Base-by-base conservation (phyloP, 1,140 invertebrate species). In the Aphelenchoides besseyi region DNA sequence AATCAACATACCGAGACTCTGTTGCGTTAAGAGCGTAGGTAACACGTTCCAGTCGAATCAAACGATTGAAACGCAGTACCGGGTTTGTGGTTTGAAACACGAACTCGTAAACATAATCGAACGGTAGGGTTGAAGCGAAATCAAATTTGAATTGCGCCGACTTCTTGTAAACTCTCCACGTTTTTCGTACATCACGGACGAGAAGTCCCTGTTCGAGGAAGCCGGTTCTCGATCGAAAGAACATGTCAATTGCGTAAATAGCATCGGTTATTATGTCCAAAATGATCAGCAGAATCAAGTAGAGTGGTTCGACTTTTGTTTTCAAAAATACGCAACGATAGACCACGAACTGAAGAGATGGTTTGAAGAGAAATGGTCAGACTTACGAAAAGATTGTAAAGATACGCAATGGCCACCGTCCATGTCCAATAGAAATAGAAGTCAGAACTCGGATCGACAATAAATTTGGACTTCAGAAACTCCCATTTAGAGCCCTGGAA, bases 171-270 rank as follows among this genome's bases (percentile, higher is more conserved):
- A n/a, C n/a, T 53, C 8, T 53, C 66, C 66, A 68, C 69, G 95
- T 88, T 36, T 75, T 91, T 57, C 85, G 86, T 0, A 90, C 87
- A 81, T 96, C 92, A 30, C 89, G 89, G 3, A 96, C 93, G 83
- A 96, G 88, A 1, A 97, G 88, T 3, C 94, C 94, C 88, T 96
- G 92, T 82, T 96, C 93, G 78, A 97, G 86, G 85, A 92, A 94
- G 12, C 33, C 93, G 90, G 95, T 94, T 83, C 94, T 90, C 70
- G 91, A 90, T 79, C 92, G 90, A 3, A 96, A 88, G 61, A 92
- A 83, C 74, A 91, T 93, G 85, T 97, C 94, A 35, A 92, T 77
- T 28, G 95, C 74, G 86, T 96, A 97, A 70, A 97, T 89, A 18
- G 89, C 84, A 86, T 97, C 94, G 86, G 91, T 93, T 57, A 90